These are phyloP conservation scores for Cyprinella venusta DNA, from an alignment of 2,797 vertebrate species.

Conservation along the genomic window DNA sequence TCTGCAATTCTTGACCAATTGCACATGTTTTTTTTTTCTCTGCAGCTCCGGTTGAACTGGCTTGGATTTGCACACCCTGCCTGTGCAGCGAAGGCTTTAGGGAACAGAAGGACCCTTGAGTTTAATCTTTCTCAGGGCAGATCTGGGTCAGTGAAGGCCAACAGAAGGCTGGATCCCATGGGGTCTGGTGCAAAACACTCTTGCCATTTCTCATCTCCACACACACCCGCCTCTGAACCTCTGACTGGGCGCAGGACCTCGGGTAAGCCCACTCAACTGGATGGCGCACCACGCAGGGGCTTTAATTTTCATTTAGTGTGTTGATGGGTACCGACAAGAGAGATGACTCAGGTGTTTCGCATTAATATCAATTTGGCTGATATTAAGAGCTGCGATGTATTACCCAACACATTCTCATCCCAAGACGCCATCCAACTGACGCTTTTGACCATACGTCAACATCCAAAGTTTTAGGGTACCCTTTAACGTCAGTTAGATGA, in stretches of 20 bases:
- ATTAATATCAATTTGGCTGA: conserved; percentile 55
- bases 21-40: conserved; percentile 13
- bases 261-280: conserved; percentile 33
- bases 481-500: no score
- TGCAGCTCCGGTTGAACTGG: background rate
- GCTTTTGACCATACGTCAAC: no score
- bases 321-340: conserved; percentile 44
- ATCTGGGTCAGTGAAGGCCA: conserved; percentile 58
- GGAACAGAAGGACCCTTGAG: conserved; percentile 50
- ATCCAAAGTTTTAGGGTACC: no score
- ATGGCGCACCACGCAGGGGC: conserved; percentile 17
- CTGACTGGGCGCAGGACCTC: conserved; percentile 28
- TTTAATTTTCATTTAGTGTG: conserved; percentile 59
- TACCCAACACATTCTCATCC: background rate
- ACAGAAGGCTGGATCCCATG: conserved; percentile 55
- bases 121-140: conserved; percentile 58
- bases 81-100: conserved; percentile 44
- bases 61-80: conserved; percentile 10
- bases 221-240: conserved; percentile 6
- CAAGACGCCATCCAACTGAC: no score
- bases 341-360: conserved; percentile 55
- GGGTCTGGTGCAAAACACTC: conserved; percentile 45
- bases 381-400: conserved; percentile 47
- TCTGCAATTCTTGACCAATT: conserved; percentile 31
- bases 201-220: conserved; percentile 31